Base-by-base conservation (phyloP, 2,113 vertebrate genomes). In the Nymphicus hollandicus region DNA sequence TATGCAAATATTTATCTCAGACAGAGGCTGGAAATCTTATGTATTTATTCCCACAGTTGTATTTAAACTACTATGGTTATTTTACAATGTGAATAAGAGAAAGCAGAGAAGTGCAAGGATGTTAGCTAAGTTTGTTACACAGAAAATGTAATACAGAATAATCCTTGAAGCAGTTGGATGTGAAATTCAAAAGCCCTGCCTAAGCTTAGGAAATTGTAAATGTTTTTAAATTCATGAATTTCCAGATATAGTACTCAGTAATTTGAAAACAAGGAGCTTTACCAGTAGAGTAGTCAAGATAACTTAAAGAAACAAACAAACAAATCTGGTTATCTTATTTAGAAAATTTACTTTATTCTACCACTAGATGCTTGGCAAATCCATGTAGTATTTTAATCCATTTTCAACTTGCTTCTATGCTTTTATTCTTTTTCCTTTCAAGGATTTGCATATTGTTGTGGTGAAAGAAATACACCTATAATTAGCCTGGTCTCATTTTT, bases 1-100 rank as follows among this genome's bases (percentile, higher is more conserved):
- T 87, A 89, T 89, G 70, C 73, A 97, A 96, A 96, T 91, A 92
- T 94, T 95, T 93, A 85, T 95, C 86, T 93, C 86, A 95, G 92
- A 81, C 92, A 64, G 78, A 91, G 55, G 44, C 78, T 89, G 79
- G 68, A 95, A 96, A 93, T 95, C 93, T 96, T 89, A 69, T 39
- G 52, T 84, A 78, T 94, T 90, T 94, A 94, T 95, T 96, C 84
- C 33, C 77, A 92, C 73, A 70, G 71, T 81, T 96, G 61, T 93
- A 82, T 88, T 97, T 93, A 87, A 86, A 61, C 73, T 94, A n/a
- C 81, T 74, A 29, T 69, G 64, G 64, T 85, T 96, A 78, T 92
- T 96, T 86, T 94, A 66, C 31, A 80, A 4, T 2, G 35, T 91
- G 97, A 94, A 94, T 93, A 94, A 96, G 80, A 71, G 85, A 94